A percentile compares a stretch with the other conserved stretches of the same genome.
Conservation (phyloP, 2,888 invertebrate species). For the Dioctria linearis region DNA sequence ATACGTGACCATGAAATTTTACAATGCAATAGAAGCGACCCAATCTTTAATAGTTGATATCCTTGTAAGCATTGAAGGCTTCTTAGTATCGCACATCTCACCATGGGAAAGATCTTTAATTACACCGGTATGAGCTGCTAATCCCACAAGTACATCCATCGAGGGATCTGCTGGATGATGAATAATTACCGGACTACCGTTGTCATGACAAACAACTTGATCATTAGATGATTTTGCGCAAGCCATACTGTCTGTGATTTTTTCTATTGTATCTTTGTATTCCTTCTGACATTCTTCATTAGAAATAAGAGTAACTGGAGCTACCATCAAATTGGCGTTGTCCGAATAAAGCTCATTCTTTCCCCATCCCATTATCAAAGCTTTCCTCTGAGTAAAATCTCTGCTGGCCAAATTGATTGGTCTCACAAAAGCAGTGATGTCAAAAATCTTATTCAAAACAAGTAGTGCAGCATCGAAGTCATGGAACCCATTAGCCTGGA, state of each 20-base stretch:
- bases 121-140: not conserved
- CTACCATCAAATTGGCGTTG: not conserved
- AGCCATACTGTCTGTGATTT: not conserved
- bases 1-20: too few species aligned
- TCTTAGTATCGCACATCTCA: not conserved
- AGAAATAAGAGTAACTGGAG: not conserved
- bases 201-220: conserved; percentile 5
- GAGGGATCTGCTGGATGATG: not conserved
- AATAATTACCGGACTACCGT: not conserved
- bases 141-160: not conserved
- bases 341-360: not conserved
- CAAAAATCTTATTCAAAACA: not conserved
- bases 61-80: not conserved
- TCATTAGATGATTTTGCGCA: not conserved
- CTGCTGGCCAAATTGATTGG: not conserved
- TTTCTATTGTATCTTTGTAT: not conserved
- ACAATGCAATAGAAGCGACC: not conserved
- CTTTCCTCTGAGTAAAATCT: not conserved
- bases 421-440: not conserved
- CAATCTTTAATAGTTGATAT: not conserved
- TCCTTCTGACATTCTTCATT: not conserved
- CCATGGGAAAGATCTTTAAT: not conserved
- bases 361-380: not conserved
- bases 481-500: not conserved
- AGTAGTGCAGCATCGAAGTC: not conserved